These are phyloP conservation scores for Catocala fraxini DNA, from an alignment of 2,888 invertebrate genomes.

Conservation along the genomic window DNA sequence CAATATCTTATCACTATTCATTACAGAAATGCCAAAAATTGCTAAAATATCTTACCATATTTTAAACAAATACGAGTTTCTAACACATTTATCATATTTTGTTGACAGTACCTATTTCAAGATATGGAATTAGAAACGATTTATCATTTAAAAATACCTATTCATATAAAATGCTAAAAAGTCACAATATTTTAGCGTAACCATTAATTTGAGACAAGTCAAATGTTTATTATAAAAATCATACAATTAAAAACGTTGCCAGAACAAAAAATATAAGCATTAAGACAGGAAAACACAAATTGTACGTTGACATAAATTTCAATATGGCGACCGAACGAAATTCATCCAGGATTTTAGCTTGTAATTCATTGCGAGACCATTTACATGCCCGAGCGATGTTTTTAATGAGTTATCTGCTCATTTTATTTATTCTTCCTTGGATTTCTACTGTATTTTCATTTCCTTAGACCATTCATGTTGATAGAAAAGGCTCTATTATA, in stretches of 20 bases:
- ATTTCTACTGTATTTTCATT: not conserved
- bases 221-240: not conserved
- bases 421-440: constrained; percentile 12
- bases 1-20: too few species aligned
- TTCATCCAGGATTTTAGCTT: constrained; percentile 19
- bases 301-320: constrained; percentile 16
- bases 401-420: constrained; percentile 24
- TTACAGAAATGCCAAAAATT: too few species aligned
- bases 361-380: constrained; percentile 30
- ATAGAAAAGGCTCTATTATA: too few species aligned
- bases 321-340: constrained; percentile 27
- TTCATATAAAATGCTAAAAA: constrained; percentile 12
- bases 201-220: not conserved
- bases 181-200: not conserved
- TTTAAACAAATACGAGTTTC: too few species aligned
- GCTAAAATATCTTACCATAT: too few species aligned
- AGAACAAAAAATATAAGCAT: constrained; percentile 12
- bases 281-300: constrained; percentile 13
- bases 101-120: not conserved
- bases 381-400: constrained; percentile 24
- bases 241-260: constrained; percentile 5
- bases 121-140: constrained; percentile 9
- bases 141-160: not conserved
- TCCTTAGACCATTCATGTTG: not conserved
- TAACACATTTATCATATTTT: not conserved